Conservation (phyloP, 2,797 vertebrate genomes). For the Phataginus tetradactyla region DNA sequence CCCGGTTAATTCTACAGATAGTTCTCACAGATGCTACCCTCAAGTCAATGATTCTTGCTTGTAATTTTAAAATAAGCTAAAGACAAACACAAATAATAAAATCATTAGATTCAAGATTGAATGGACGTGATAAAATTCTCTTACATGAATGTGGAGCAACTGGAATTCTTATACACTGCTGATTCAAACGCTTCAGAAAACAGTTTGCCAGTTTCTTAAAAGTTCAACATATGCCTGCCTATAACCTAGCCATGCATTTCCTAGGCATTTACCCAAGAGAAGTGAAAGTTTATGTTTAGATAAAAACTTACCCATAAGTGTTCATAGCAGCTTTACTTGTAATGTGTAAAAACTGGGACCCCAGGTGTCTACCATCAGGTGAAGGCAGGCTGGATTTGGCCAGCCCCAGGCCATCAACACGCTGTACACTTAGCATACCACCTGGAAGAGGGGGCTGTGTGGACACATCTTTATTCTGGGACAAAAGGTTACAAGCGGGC, state of each 20-base stretch:
- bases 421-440: neutral
- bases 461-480: too few relatives aligned
- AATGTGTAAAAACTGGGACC: neutral
- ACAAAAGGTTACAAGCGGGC: too few relatives aligned
- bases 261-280: neutral
- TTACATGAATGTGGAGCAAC: neutral
- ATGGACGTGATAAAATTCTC: neutral
- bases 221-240: neutral
- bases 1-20: neutral
- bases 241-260: neutral
- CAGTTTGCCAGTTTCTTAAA: neutral
- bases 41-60: neutral
- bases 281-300: neutral
- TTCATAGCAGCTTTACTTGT: neutral
- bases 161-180: neutral
- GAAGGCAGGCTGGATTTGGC: neutral
- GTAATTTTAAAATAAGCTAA: neutral
- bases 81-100: neutral
- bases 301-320: neutral
- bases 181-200: neutral
- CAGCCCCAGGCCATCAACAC: neutral
- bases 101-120: neutral
- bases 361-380: neutral
- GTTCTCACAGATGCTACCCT: neutral
- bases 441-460: too few relatives aligned